Conservation (phyloP, 1,140 invertebrate genomes). For the Scylla paramamosain region DNA sequence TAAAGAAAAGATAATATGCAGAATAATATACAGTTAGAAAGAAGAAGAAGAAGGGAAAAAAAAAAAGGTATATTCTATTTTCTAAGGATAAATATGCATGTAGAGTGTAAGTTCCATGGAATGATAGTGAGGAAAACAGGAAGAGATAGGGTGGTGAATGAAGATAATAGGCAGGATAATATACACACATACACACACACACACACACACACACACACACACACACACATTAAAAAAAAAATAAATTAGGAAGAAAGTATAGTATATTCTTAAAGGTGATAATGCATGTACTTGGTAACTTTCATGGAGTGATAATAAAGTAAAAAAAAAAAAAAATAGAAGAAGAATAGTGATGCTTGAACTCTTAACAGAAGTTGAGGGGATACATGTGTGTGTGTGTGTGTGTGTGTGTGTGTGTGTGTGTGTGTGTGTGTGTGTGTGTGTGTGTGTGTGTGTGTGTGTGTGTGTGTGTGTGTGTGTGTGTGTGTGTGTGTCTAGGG, state of each 20-base stretch:
- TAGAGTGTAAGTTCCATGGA: no score
- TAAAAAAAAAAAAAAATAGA: not conserved
- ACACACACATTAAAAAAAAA: not conserved
- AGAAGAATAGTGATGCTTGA: not conserved
- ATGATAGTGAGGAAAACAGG: no score
- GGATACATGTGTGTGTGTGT: constrained; percentile 30
- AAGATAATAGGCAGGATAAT: not conserved
- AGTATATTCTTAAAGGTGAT: no score
- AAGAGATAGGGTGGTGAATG: not conserved
- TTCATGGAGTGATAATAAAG: no score
- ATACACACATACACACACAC: not conserved
- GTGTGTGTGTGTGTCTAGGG: constrained; percentile 18
- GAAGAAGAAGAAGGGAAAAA: no score
- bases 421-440: constrained; percentile 68
- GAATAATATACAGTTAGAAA: no score
- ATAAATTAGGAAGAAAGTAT: constrained; percentile 6
- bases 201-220: not conserved
- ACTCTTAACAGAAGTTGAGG: not conserved
- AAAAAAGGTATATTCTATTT: no score
- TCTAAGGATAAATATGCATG: no score
- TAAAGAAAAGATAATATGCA: no score
- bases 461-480: constrained; percentile 56
- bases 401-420: constrained; percentile 54
- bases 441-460: constrained; percentile 69
- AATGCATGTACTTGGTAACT: no score